Conservation (phyloP, 2,888 invertebrate species). For the Aphidius colemani region DNA sequence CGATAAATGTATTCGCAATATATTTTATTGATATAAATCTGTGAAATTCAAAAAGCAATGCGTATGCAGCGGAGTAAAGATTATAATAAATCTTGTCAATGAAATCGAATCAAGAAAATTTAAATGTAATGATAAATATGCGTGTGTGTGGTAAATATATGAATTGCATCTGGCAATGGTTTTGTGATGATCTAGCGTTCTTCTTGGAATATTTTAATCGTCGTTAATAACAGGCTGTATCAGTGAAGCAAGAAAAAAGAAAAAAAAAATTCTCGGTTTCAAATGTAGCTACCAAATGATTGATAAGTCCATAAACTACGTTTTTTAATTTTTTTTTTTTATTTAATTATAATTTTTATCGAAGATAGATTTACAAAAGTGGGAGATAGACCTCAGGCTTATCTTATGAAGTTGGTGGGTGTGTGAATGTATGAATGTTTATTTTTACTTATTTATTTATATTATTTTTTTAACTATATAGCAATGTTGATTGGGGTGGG, state of each 20-base stretch:
- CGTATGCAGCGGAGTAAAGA: conserved; percentile 12
- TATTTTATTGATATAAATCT: conserved; percentile 23
- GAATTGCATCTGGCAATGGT: conserved; percentile 4
- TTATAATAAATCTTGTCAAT: conserved; percentile 52
- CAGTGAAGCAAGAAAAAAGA: conserved; percentile 25
- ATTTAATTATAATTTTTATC: background rate
- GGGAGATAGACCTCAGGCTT: background rate
- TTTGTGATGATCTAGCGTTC: conserved; percentile 10
- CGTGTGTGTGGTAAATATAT: background rate
- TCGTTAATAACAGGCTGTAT: conserved; percentile 55
- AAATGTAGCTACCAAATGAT: conserved; percentile 56
- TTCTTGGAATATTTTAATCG: conserved; percentile 58
- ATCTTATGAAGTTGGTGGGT: conserved; percentile 10
- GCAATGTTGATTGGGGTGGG: conserved; percentile 1
- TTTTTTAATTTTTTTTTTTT: conserved; percentile 36
- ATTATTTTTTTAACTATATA: conserved; percentile 6
- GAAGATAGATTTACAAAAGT: background rate
- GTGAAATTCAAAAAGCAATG: conserved; percentile 13
- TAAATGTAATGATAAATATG: conserved; percentile 24
- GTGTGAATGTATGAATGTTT: conserved; percentile 18
- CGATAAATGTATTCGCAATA: background rate
- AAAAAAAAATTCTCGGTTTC: conserved; percentile 38
- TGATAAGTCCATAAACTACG: conserved; percentile 59
- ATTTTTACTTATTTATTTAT: conserved; percentile 2
- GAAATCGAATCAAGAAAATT: conserved; percentile 51